Evolutionary conservation across 2,888 invertebrate genomes (phyloP), one percentile per base, ranked within the genome.

Genomic region (Limnephilus rhombicus): DNA sequence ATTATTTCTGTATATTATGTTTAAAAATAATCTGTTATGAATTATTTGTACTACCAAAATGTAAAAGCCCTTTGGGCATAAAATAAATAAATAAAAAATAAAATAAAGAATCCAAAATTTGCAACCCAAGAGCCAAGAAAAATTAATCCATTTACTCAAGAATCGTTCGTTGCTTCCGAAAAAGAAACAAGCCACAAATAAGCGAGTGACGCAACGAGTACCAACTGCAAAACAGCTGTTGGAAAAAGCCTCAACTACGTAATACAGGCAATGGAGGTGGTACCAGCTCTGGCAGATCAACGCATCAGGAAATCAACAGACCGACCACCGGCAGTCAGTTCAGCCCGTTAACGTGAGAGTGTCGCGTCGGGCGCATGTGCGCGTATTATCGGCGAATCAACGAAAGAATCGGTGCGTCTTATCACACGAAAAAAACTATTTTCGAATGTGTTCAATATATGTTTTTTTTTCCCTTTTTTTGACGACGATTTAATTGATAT

Each of bases 311-410:
- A 53, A 34, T 45, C 41, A 86, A 29, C 49, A 68, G 9, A 45
- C 45, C 45, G 45, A 34, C 88, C 5, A 11, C 24, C 68, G 18
- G 53, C 68, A 53, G 88, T 88, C 37, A 37, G 88, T 88, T 88
- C 31, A 68, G 49, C 31, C 53, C 53, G 68, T 34, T 34, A 31
- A 68, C 88, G 88, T 87, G 90, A 92, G 90, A 92, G 88, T 86
- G 80, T 90, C 92, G 92, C 92, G 90, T 53, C 90, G 91, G 82
- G 92, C 91, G 91, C 91, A 89, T 87, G 91, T 90, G 91, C 92
- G 90, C 91, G 85, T 80, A 87, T 18, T 31, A 91, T 31, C 68
- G 68, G 88, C 88, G 53, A 34, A 88, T 88, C 88, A 68, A 31
- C 86, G 29, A 88, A 34, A 31, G 37, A 88, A 88, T 49, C 88